Evolutionary conservation across 1,140 invertebrate genomes (phyloP).

Genomic region (Heliconius hewitsoni): DNA sequence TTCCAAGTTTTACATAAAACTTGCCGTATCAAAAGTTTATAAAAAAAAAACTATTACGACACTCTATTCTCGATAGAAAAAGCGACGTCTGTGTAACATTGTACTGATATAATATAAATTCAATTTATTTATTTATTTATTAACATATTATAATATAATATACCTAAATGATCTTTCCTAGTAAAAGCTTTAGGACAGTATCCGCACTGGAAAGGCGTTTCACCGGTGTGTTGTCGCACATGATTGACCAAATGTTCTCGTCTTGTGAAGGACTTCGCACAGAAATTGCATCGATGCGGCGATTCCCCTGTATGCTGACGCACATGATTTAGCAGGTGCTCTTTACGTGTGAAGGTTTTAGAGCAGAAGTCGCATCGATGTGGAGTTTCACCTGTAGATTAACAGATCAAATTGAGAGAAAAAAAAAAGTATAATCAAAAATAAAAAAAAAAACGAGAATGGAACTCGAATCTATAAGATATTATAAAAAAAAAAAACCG

Average conservation of each 20-base stretch:
- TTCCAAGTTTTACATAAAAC: too few relatives aligned
- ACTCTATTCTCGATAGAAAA: too few relatives aligned
- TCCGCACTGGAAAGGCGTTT: conserved; percentile 92
- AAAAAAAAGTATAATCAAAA: background rate
- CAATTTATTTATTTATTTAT: too few relatives aligned
- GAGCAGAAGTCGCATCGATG: conserved; percentile 7
- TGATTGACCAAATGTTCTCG: conserved; percentile 92
- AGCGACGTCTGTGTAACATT: too few relatives aligned
- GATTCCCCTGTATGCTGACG: conserved; percentile 92
- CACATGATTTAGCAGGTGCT: conserved; percentile 91
- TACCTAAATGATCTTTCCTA: conserved; percentile 90
- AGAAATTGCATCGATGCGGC: conserved; percentile 90
- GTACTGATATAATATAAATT: too few relatives aligned
- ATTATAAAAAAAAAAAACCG: background rate
- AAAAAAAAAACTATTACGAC: too few relatives aligned
- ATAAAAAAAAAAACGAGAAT: background rate
- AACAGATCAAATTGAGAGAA: background rate
- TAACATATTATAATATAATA: conserved; percentile 18
- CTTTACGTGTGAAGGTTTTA: conserved; percentile 90
- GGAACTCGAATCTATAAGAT: background rate
- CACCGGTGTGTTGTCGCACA: conserved; percentile 91
- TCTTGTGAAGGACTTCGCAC: conserved; percentile 91
- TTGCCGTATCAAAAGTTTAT: too few relatives aligned
- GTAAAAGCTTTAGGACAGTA: conserved; percentile 93
- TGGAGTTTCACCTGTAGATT: background rate